phyloP scores from a whole-genome alignment of 2,888 invertebrate species.

The Fragum sueziense region DNA sequence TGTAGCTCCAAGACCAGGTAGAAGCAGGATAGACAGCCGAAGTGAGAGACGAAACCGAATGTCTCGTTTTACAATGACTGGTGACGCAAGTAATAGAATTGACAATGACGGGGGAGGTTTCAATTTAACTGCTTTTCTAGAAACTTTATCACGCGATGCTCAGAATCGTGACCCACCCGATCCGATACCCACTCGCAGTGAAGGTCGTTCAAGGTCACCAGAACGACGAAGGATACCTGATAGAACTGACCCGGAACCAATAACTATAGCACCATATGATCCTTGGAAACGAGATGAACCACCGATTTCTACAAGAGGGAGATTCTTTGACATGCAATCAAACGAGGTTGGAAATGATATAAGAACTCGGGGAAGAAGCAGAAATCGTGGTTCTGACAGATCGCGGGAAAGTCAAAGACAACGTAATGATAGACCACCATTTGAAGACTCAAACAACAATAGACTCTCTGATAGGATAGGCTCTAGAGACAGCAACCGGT shows the following conservation, averaged over 20 bases:
- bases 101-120: not conserved
- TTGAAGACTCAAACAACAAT: not conserved
- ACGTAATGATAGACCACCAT: not conserved
- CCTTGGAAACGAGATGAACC: not conserved
- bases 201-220: not conserved
- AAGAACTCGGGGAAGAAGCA: not conserved
- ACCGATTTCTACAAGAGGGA: not conserved
- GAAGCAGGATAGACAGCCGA: not conserved
- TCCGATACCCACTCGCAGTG: not conserved
- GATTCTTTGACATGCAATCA: not conserved
- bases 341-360: not conserved
- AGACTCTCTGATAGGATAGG: not conserved
- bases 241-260: no score
- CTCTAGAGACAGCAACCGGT: not conserved
- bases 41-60: not conserved
- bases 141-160: not conserved
- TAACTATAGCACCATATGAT: not conserved
- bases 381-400: not conserved
- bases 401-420: not conserved
- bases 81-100: not conserved
- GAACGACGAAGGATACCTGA: not conserved
- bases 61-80: not conserved
- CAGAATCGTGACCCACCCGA: not conserved
- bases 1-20: not conserved
- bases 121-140: conserved; percentile 1